Conservation (phyloP, 2,113 vertebrate genomes). For the Crocuta crocuta region DNA sequence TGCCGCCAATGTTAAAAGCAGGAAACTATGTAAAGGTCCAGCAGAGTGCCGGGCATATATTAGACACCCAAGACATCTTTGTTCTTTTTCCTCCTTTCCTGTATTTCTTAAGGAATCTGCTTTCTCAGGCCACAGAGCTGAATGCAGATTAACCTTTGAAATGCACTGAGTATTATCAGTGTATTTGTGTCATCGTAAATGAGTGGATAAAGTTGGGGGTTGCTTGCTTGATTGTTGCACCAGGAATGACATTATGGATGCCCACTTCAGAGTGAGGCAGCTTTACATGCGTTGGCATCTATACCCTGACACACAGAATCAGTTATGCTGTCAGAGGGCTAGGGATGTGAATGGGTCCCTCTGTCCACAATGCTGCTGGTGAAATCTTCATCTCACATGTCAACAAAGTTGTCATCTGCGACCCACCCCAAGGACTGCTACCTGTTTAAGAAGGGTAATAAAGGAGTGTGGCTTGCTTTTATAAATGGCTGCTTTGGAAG, state of each 20-base stretch:
- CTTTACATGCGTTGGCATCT: conserved; percentile 28
- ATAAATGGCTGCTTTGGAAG: neutral
- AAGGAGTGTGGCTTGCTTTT: neutral
- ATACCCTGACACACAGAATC: neutral
- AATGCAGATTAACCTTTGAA: neutral
- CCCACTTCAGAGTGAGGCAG: neutral
- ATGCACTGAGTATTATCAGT: neutral
- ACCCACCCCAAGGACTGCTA: rapidly evolving
- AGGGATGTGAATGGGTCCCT: neutral
- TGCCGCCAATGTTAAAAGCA: neutral
- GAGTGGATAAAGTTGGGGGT: neutral
- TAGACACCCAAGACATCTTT: neutral
- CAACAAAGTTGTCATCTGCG: neutral
- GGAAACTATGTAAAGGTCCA: neutral
- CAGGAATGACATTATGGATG: neutral
- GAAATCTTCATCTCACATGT: neutral
- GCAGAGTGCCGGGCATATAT: neutral
- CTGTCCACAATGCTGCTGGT: neutral
- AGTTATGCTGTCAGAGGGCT: neutral
- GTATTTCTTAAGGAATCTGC: neutral
- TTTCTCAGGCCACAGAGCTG: neutral
- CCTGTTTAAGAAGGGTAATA: neutral
- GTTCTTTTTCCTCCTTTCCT: neutral
- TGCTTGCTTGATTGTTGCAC: neutral
- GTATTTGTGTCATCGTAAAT: neutral